Base-by-base conservation (phyloP, 2,888 invertebrate species). In the Caenorhabditis afra region DNA sequence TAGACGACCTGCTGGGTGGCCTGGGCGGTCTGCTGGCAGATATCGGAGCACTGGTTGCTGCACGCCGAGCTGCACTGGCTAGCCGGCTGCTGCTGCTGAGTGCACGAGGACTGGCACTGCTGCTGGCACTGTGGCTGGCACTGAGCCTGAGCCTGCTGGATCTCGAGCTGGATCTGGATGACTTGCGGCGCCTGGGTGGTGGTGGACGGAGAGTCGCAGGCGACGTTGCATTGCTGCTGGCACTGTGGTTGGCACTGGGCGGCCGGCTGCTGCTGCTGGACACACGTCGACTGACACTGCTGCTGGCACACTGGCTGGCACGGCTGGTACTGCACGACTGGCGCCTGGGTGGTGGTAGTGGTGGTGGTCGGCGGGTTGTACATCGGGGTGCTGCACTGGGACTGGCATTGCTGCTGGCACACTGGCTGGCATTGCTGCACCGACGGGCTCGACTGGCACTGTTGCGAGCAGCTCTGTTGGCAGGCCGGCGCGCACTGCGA, bases 61-160 rank as follows among this genome's bases (percentile, higher is more conserved):
- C 84, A 84, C 18, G 78, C 75, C 23, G 71, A 74, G 22, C 75
- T 57, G 64, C 84, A 84, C 44, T 80, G 76, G 45, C 59, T 55
- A 11, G 76, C 37, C 53, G 82, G 82, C 66, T 84, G 84, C 49
- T 82, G 82, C 52, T 84, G 84, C 50, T 71, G 71, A 49, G 64
- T 74, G 53, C 82, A 84, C 41, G 82, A 81, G 39, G 73, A 71
- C 55, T 78, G 80, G 61, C 84, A 84, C 45, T 77, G 66, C 58
- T 81, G 79, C 68, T 84, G 81, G 80, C 84, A 84, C 58, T 80
- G 80, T 57, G 82, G 81, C 57, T 81, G 81, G 78, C 79, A 79
- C 53, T 79, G 78, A 41, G 78, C 64, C 39, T 65, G 65, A 47
- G 68, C 71, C 62, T 65, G 64, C 64, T 70, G 68, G 53, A 70